A percentile compares a stretch with the other conserved stretches of the same genome.
Conservation (phyloP, 2,113 vertebrate species). For the Nothoprocta pentlandii region DNA sequence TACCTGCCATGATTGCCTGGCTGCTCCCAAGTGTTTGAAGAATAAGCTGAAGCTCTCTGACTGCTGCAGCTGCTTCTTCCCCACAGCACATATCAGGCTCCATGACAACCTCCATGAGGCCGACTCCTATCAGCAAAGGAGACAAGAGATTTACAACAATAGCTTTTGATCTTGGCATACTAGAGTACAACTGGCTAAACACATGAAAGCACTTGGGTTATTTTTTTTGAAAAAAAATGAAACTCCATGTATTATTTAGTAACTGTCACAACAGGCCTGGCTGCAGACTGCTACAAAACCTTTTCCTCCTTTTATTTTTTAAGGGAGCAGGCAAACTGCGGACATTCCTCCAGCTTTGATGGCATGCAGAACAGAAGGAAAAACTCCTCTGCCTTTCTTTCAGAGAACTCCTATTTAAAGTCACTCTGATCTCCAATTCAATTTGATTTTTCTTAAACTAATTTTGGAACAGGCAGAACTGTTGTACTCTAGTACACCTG, state of each 20-base stretch:
- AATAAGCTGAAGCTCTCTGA: conserved; percentile 95
- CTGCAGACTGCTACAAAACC: not conserved
- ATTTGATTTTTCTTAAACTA: not conserved
- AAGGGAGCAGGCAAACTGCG: not conserved
- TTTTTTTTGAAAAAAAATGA: not conserved
- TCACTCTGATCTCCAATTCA: not conserved
- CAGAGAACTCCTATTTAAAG: not conserved
- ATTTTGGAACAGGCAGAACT: not conserved
- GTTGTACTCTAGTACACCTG: not conserved
- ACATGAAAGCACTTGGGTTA: not conserved
- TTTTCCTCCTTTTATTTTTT: not conserved
- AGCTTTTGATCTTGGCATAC: conserved; percentile 41
- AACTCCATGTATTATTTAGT: conserved; percentile 18
- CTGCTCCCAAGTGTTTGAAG: conserved; percentile 94
- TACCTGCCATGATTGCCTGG: conserved; percentile 97
- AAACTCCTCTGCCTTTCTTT: not conserved
- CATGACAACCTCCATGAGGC: conserved; percentile 98
- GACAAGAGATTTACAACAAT: conserved; percentile 1
- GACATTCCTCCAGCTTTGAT: not conserved
- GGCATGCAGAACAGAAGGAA: not conserved
- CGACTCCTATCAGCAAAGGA: conserved; percentile 84
- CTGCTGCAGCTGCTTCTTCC: conserved; percentile 92
- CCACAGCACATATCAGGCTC: conserved; percentile 97
- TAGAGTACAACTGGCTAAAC: not conserved
- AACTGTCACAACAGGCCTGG: conserved; percentile 9